A percentile compares a stretch with the other conserved stretches of the same genome.
phyloP scores from a whole-genome alignment of 1,140 invertebrate genomes.

The Temnothorax curvispinosus region DNA sequence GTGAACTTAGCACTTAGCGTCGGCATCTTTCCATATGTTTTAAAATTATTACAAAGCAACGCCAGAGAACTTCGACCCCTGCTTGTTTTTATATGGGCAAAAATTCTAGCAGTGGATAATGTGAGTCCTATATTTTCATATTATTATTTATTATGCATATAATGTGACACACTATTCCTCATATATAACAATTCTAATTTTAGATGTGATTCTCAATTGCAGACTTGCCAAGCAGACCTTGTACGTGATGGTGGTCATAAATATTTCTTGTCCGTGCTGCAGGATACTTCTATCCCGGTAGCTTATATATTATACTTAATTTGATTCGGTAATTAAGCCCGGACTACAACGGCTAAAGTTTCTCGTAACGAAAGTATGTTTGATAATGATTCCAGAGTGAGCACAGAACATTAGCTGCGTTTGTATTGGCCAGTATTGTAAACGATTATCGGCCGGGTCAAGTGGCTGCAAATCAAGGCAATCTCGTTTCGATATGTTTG shows the following conservation, averaged over 20 bases:
- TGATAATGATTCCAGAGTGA: slow-evolving; percentile 88
- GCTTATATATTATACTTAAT: slow-evolving; percentile 64
- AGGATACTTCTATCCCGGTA: slow-evolving; percentile 94
- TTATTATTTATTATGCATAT: neutral
- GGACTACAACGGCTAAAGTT: neutral
- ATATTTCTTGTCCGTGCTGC: slow-evolving; percentile 96
- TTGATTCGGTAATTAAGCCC: neutral
- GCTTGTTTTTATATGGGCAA: slow-evolving; percentile 99
- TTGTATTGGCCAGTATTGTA: slow-evolving; percentile 97
- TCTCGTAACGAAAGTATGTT: slow-evolving; percentile 10
- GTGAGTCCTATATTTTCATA: slow-evolving; percentile 86
- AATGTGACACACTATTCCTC: neutral
- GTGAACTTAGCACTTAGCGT: slow-evolving; percentile 98
- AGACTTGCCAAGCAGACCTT: slow-evolving; percentile 97
- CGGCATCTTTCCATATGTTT: slow-evolving; percentile 99
- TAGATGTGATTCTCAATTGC: slow-evolving; percentile 77
- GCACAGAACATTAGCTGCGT: slow-evolving; percentile 95
- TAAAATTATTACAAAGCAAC: slow-evolving; percentile 97
- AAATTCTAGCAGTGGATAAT: slow-evolving; percentile 98
- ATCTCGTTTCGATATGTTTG: slow-evolving; percentile 95
- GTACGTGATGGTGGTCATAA: slow-evolving; percentile 98
- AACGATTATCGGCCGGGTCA: slow-evolving; percentile 95
- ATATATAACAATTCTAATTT: slow-evolving; percentile 42
- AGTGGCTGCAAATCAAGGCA: slow-evolving; percentile 94
- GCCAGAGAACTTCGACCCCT: slow-evolving; percentile 96